phyloP scores from a whole-genome alignment of 2,888 invertebrate genomes.

The Drosophila algonquin region DNA sequence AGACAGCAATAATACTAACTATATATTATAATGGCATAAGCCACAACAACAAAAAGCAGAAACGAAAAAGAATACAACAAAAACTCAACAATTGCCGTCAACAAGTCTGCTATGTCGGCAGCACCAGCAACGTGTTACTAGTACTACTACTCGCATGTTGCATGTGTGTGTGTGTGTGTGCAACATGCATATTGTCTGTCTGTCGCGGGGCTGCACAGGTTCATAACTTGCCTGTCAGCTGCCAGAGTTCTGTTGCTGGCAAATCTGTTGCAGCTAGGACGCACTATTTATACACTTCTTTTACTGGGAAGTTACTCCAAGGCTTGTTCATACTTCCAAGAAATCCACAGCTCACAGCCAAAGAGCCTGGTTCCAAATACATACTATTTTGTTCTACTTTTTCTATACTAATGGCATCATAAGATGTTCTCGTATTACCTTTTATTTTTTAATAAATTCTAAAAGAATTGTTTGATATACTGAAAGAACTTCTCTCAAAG shows the following conservation, averaged over 20 bases:
- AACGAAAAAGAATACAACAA: slow-evolving; percentile 19
- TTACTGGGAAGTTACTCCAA: not conserved
- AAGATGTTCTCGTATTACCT: too few relatives aligned
- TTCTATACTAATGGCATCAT: too few relatives aligned
- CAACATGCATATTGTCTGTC: slow-evolving; percentile 60
- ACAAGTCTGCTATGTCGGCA: slow-evolving; percentile 63
- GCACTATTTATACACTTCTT: slow-evolving; percentile 9
- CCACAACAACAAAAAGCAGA: slow-evolving; percentile 40
- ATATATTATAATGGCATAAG: slow-evolving; percentile 73
- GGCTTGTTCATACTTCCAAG: too few relatives aligned
- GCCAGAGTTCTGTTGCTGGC: slow-evolving; percentile 61
- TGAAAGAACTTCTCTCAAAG: too few relatives aligned
- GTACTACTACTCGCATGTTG: slow-evolving; percentile 22
- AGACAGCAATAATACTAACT: slow-evolving; percentile 70
- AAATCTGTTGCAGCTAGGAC: slow-evolving; percentile 1
- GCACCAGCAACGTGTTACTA: slow-evolving; percentile 51
- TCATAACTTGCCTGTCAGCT: slow-evolving; percentile 62
- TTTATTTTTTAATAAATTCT: too few relatives aligned
- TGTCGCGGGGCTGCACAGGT: slow-evolving; percentile 54
- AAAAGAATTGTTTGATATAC: too few relatives aligned
- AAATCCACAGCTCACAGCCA: too few relatives aligned
- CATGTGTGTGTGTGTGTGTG: slow-evolving; percentile 50
- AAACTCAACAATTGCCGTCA: slow-evolving; percentile 61
- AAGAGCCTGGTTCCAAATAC: too few relatives aligned
- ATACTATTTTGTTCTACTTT: too few relatives aligned